Evolutionary conservation across 2,797 vertebrate species (phyloP).

Genomic region (Typhlichthys eigenmanni): DNA sequence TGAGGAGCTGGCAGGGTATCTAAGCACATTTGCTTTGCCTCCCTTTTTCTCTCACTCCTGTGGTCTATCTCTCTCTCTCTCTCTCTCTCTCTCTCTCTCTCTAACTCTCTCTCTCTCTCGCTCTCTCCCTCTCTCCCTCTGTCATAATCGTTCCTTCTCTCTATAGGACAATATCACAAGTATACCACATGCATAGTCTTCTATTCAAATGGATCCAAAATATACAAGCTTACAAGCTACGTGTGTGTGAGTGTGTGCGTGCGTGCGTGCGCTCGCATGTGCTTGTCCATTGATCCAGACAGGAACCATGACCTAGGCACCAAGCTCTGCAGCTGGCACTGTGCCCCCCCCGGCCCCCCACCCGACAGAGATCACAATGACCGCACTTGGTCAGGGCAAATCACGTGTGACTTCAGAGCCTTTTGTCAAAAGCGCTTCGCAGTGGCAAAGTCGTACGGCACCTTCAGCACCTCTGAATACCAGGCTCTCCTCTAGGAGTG

Average conservation of each 20-base stretch:
- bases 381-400: too few relatives aligned
- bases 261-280: neutral
- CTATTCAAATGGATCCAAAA: too few relatives aligned
- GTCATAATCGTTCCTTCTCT: neutral
- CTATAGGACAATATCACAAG: too few relatives aligned
- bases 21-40: neutral
- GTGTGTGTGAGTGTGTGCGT: neutral
- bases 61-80: neutral
- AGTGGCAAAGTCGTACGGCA: slow-evolving; percentile 60
- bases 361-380: too few relatives aligned
- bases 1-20: neutral
- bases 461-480: slow-evolving; percentile 45
- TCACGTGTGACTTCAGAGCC: neutral
- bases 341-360: neutral
- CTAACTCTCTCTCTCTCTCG: too few relatives aligned
- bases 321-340: neutral
- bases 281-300: neutral
- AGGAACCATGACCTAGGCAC: neutral
- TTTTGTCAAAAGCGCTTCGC: slow-evolving; percentile 51
- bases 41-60: neutral
- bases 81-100: neutral
- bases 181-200: too few relatives aligned
- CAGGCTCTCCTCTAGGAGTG: slow-evolving; percentile 30
- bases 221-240: neutral
- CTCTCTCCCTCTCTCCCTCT: too few relatives aligned